These are phyloP conservation scores for Nixonia krombeini DNA, from an alignment of 1,140 invertebrate species.

Conservation along the genomic window DNA sequence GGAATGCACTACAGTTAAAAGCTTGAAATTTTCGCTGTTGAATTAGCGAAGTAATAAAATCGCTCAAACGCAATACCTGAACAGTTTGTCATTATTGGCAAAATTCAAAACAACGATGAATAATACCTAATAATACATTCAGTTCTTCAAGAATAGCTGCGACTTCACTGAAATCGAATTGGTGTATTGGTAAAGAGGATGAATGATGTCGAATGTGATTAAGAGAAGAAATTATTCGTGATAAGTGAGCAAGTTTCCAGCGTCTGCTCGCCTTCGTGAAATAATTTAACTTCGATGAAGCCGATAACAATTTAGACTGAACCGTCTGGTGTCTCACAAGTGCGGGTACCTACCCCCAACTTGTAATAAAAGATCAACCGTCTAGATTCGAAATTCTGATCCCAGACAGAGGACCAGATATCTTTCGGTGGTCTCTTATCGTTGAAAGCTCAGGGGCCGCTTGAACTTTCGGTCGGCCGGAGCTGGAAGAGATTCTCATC, in stretches of 20 bases:
- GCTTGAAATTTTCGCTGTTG: not conserved
- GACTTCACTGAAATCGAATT: no score
- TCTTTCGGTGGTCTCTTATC: slow-evolving; percentile 42
- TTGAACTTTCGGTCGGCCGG: slow-evolving; percentile 30
- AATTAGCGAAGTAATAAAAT: slow-evolving; percentile 3
- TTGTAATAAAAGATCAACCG: slow-evolving; percentile 30
- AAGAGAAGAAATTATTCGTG: no score
- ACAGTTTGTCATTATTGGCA: no score
- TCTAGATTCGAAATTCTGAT: slow-evolving; percentile 27
- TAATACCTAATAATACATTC: no score
- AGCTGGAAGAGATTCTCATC: slow-evolving; percentile 15
- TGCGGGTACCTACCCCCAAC: slow-evolving; percentile 24
- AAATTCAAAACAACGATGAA: no score
- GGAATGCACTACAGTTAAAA: slow-evolving; percentile 22
- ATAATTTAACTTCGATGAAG: slow-evolving; percentile 25
- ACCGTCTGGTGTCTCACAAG: slow-evolving; percentile 14
- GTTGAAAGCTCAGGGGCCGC: slow-evolving; percentile 28
- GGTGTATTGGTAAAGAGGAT: no score
- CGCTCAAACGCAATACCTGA: no score
- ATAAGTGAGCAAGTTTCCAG: slow-evolving; percentile 1
- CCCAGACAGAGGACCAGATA: slow-evolving; percentile 26
- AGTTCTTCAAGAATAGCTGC: no score
- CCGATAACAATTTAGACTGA: slow-evolving; percentile 16
- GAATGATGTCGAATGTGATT: no score
- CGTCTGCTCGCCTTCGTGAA: slow-evolving; percentile 18